Evolutionary conservation across 1,140 invertebrate species (phyloP).

Genomic region (Plodia interpunctella): DNA sequence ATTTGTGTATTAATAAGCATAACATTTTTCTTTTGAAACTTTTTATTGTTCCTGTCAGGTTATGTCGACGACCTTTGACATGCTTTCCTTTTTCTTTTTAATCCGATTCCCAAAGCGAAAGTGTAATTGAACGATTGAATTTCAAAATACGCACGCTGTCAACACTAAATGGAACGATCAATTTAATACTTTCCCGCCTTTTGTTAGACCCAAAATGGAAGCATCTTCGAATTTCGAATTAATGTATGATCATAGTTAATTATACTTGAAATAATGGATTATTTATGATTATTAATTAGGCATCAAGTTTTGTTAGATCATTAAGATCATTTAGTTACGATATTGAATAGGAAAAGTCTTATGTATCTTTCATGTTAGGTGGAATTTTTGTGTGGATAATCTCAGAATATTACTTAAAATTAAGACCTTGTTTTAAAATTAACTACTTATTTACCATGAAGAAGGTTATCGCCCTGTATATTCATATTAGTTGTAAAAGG

Average conservation of each 20-base stretch:
- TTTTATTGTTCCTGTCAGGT: not conserved
- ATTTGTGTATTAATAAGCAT: not conserved
- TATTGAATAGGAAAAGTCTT: too few relatives aligned
- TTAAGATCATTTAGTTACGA: too few relatives aligned
- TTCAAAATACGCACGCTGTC: slow-evolving; percentile 24
- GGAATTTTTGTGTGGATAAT: too few relatives aligned
- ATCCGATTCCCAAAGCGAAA: slow-evolving; percentile 16
- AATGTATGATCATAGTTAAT: not conserved
- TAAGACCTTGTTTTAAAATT: too few relatives aligned
- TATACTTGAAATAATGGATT: too few relatives aligned
- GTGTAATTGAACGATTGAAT: slow-evolving; percentile 19
- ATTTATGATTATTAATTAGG: too few relatives aligned
- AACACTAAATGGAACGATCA: slow-evolving; percentile 26
- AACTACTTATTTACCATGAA: too few relatives aligned
- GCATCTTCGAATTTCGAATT: not conserved
- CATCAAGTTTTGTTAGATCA: too few relatives aligned
- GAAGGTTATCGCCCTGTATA: too few relatives aligned
- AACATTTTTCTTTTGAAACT: not conserved
- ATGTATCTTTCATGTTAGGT: too few relatives aligned
- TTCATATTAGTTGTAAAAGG: too few relatives aligned
- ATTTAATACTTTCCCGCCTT: slow-evolving; percentile 29
- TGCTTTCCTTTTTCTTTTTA: not conserved
- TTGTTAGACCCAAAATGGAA: slow-evolving; percentile 18
- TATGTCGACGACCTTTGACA: not conserved
- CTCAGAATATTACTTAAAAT: too few relatives aligned